These are phyloP conservation scores for Corvus hawaiiensis DNA, from an alignment of 2,113 vertebrate species.

Conservation along the genomic window DNA sequence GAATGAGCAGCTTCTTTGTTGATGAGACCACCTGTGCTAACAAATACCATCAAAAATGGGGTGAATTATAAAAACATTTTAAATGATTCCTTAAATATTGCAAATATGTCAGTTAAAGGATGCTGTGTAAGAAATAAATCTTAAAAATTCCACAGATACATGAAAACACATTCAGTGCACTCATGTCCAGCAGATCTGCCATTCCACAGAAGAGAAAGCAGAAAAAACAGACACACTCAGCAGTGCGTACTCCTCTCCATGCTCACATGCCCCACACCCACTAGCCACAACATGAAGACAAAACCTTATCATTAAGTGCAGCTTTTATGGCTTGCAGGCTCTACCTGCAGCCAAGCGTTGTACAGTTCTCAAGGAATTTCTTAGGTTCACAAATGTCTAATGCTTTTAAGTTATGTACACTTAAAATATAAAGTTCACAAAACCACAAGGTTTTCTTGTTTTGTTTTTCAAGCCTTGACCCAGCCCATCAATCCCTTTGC, in stretches of 20 bases:
- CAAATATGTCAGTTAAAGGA: not conserved
- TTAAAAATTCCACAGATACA: not conserved
- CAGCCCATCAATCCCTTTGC: not conserved
- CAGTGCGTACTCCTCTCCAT: not conserved
- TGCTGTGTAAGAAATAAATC: not conserved
- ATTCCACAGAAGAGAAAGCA: not conserved
- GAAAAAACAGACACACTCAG: not conserved
- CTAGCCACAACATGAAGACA: not conserved
- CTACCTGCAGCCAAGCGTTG: not conserved
- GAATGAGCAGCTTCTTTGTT: not conserved
- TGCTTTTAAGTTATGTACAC: not conserved
- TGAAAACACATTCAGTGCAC: not conserved
- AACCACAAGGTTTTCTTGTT: not conserved
- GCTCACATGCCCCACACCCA: not conserved
- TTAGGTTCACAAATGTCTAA: not conserved
- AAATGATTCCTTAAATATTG: not conserved
- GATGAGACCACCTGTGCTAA: not conserved
- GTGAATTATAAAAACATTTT: not conserved
- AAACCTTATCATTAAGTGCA: slow-evolving; percentile 11
- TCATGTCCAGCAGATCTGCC: not conserved
- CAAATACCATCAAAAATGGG: not conserved
- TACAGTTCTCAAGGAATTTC: not conserved
- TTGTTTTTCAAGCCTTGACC: not conserved
- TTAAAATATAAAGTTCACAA: not conserved
- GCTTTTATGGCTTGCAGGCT: not conserved